phyloP scores from a whole-genome alignment of 2,113 vertebrate species.

The Theristicus caerulescens region DNA sequence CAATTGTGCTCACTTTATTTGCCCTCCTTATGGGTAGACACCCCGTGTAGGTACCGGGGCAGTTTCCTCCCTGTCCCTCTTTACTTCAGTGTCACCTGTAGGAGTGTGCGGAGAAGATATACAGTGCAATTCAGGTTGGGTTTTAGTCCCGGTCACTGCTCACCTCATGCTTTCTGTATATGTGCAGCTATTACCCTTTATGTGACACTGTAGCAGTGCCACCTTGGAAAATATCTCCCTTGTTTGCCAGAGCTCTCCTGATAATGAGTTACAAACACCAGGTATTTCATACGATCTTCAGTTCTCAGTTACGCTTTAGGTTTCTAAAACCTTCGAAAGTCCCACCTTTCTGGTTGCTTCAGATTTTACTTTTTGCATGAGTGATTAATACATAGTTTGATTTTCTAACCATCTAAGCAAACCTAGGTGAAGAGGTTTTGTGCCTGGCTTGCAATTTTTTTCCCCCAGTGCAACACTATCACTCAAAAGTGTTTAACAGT shows the following conservation, averaged over 20 bases:
- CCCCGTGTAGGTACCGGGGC: fast-evolving
- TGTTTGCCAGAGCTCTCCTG: fast-evolving
- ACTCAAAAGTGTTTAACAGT: not conserved
- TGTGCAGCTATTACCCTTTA: not conserved
- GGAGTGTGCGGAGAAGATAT: not conserved
- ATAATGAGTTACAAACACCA: not conserved
- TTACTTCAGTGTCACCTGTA: not conserved
- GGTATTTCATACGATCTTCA: not conserved
- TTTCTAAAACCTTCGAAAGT: not conserved
- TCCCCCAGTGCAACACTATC: not conserved
- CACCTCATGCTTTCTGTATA: fast-evolving
- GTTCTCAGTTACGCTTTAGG: not conserved
- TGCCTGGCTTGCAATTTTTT: not conserved
- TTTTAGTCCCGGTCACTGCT: not conserved
- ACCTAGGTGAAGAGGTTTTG: not conserved
- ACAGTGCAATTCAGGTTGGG: too few relatives aligned
- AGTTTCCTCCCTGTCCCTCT: not conserved
- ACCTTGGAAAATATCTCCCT: not conserved
- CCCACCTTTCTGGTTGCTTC: not conserved
- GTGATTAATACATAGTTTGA: not conserved
- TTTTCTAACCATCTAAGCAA: not conserved
- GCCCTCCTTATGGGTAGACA: not conserved
- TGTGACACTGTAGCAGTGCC: not conserved
- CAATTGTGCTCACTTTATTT: not conserved
- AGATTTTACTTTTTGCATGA: not conserved